These are phyloP conservation scores for Gobionotothen gibberifrons DNA, from an alignment of 2,797 vertebrate genomes.

Conservation along the genomic window DNA sequence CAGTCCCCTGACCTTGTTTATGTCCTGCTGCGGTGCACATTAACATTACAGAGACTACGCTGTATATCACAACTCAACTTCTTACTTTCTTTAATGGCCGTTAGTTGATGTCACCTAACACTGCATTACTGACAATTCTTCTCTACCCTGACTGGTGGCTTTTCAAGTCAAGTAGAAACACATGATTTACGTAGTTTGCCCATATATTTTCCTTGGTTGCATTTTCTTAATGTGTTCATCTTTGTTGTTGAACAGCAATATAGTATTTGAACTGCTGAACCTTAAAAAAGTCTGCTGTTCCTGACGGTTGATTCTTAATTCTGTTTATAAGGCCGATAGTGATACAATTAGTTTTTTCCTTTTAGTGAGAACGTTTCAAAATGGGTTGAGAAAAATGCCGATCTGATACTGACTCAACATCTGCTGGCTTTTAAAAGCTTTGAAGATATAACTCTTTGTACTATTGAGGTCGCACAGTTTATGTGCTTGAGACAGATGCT, in stretches of 20 bases:
- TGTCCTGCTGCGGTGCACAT: conserved; percentile 4
- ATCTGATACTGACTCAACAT: conserved; percentile 54
- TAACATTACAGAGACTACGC: neutral
- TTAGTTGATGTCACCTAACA: neutral
- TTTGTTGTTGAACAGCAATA: neutral
- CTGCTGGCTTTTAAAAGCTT: conserved; percentile 41
- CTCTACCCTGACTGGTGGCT: neutral
- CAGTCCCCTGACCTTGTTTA: neutral
- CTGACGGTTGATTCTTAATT: conserved; percentile 8
- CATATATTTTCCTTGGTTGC: neutral
- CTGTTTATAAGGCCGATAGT: conserved; percentile 4
- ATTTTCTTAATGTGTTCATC: neutral
- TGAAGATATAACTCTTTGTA: conserved; percentile 18
- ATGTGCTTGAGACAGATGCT: conserved; percentile 29
- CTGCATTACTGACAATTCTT: neutral
- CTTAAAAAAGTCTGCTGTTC: neutral
- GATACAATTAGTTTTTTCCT: conserved; percentile 4
- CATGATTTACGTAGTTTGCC: neutral
- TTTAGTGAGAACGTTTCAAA: conserved; percentile 12
- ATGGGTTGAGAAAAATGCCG: conserved; percentile 14
- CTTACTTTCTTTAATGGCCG: neutral
- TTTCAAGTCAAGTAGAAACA: neutral
- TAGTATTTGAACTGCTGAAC: conserved; percentile 18
- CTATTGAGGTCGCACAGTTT: conserved; percentile 38
- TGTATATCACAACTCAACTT: neutral